These are phyloP conservation scores for Syrista parreyssii DNA, from an alignment of 2,888 invertebrate species.

Conservation along the genomic window DNA sequence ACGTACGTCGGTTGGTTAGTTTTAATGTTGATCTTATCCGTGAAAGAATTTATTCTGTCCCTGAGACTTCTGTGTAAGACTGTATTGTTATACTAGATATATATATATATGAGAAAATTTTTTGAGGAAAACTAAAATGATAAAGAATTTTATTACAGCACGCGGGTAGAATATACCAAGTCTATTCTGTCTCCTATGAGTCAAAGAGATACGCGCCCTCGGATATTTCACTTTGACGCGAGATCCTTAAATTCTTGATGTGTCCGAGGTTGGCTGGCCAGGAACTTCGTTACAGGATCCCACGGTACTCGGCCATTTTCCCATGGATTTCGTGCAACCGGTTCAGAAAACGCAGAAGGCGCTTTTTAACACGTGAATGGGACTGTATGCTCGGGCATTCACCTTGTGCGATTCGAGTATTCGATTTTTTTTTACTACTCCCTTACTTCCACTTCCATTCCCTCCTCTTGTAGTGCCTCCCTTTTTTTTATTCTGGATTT, in stretches of 20 bases:
- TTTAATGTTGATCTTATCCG: background rate
- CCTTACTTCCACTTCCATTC: background rate
- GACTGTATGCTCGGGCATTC: conserved; percentile 44
- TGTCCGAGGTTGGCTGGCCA: background rate
- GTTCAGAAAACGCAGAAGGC: conserved; percentile 48
- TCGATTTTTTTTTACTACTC: conserved; percentile 12
- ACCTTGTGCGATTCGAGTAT: conserved; percentile 42
- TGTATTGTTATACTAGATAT: background rate
- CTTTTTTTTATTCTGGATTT: background rate
- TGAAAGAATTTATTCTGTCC: background rate
- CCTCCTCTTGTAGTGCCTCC: background rate
- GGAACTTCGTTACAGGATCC: conserved; percentile 26
- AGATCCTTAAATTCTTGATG: conserved; percentile 12
- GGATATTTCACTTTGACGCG: background rate
- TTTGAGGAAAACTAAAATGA: background rate
- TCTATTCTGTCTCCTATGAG: background rate
- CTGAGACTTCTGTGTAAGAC: background rate
- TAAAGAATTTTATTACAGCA: background rate
- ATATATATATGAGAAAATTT: background rate
- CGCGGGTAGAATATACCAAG: background rate
- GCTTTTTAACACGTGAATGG: conserved; percentile 49
- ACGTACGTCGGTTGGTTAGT: background rate
- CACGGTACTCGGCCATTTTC: conserved; percentile 51
- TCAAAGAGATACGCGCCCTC: background rate
- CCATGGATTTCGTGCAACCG: conserved; percentile 53